Conservation (phyloP, 2,113 vertebrate species). For the Gambusia affinis region DNA sequence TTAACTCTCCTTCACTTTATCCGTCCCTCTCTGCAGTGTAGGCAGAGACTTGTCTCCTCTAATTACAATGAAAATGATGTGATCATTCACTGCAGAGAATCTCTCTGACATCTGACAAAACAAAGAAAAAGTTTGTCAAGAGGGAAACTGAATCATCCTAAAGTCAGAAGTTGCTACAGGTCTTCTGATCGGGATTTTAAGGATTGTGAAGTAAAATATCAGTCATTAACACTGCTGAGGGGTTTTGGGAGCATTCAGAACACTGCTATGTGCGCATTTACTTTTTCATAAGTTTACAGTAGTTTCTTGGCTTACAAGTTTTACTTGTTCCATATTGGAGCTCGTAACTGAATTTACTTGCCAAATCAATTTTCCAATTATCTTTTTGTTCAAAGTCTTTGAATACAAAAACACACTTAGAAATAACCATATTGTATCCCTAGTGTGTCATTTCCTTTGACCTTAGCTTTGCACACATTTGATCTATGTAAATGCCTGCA, state of each 20-base stretch:
- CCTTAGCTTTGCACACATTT: no score
- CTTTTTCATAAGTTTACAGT: no score
- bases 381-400: no score
- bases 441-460: no score
- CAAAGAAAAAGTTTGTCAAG: slow-evolving; percentile 49
- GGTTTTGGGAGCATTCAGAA: background rate
- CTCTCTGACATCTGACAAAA: slow-evolving; percentile 66
- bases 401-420: no score
- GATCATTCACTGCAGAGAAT: slow-evolving; percentile 63
- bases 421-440: no score
- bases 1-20: slow-evolving; percentile 29
- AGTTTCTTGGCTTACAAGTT: no score
- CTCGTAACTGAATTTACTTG: no score
- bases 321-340: no score
- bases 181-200: background rate
- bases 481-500: no score
- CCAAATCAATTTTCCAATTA: no score
- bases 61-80: slow-evolving; percentile 63
- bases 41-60: slow-evolving; percentile 68
- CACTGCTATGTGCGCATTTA: no score
- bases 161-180: slow-evolving; percentile 5
- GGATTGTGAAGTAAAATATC: background rate
- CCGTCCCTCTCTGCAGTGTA: slow-evolving; percentile 54
- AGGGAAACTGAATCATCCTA: slow-evolving; percentile 37
- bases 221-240: background rate